These are phyloP conservation scores for Pygoscelis antarcticus DNA, from an alignment of 2,113 vertebrate species.

Conservation along the genomic window DNA sequence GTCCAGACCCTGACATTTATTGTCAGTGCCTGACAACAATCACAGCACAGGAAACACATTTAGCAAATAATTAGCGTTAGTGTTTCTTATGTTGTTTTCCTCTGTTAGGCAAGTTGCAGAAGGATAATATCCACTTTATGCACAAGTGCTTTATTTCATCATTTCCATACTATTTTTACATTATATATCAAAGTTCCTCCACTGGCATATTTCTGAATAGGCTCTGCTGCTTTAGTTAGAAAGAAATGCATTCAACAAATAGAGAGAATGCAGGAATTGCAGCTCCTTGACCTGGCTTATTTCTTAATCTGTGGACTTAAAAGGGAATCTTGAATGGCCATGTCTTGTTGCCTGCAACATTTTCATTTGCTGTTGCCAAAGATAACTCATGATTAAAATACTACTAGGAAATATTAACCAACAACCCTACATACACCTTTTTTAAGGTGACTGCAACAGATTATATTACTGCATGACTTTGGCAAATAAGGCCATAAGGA, in stretches of 20 bases:
- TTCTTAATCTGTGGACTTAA: neutral
- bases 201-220: neutral
- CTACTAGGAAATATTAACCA: neutral
- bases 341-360: neutral
- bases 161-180: neutral
- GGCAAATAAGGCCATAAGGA: neutral
- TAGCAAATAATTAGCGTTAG: neutral
- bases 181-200: neutral
- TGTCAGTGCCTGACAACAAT: neutral
- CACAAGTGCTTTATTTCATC: neutral
- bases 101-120: neutral
- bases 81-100: neutral
- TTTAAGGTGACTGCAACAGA: neutral
- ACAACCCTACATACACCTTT: neutral
- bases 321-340: neutral
- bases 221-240: neutral
- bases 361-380: neutral
- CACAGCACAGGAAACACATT: neutral
- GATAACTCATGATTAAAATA: neutral
- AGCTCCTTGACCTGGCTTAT: neutral
- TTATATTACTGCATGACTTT: neutral
- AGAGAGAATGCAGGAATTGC: neutral
- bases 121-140: neutral
- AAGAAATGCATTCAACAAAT: neutral
- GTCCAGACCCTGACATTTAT: neutral